Conservation (phyloP, 2,888 invertebrate genomes). For the Pemphredon lugubris region DNA sequence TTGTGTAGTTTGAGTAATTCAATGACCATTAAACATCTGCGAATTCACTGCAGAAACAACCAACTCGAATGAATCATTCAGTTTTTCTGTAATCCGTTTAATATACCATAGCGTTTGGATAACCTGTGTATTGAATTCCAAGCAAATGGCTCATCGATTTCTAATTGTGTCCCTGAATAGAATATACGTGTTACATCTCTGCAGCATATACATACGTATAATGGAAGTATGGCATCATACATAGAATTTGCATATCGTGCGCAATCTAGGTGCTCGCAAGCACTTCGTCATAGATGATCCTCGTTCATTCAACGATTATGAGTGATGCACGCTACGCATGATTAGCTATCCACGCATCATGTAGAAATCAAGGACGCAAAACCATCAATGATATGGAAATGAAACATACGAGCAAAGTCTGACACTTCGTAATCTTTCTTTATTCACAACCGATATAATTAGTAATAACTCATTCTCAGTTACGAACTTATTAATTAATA, state of each 20-base stretch:
- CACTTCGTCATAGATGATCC: neutral
- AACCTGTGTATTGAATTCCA: neutral
- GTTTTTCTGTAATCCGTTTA: too few relatives aligned
- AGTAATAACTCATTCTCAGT: too few relatives aligned
- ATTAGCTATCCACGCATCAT: neutral
- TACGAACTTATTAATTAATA: too few relatives aligned
- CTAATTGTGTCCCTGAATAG: neutral
- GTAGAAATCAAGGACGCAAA: neutral
- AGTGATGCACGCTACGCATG: constrained; percentile 2
- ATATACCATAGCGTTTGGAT: too few relatives aligned
- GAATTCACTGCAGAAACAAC: too few relatives aligned
- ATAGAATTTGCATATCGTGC: constrained; percentile 7
- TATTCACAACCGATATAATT: too few relatives aligned
- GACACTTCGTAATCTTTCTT: too few relatives aligned
- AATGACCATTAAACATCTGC: too few relatives aligned
- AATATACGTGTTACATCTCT: neutral
- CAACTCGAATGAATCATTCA: too few relatives aligned
- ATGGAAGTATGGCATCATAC: too few relatives aligned
- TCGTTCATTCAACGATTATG: constrained; percentile 2
- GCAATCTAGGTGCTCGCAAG: neutral
- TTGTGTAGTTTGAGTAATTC: too few relatives aligned
- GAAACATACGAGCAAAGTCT: neutral
- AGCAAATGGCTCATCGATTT: neutral
- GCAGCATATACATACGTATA: neutral
- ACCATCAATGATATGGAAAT: neutral